Conservation (phyloP, 2,888 invertebrate species). For the Salpingus planirostris region DNA sequence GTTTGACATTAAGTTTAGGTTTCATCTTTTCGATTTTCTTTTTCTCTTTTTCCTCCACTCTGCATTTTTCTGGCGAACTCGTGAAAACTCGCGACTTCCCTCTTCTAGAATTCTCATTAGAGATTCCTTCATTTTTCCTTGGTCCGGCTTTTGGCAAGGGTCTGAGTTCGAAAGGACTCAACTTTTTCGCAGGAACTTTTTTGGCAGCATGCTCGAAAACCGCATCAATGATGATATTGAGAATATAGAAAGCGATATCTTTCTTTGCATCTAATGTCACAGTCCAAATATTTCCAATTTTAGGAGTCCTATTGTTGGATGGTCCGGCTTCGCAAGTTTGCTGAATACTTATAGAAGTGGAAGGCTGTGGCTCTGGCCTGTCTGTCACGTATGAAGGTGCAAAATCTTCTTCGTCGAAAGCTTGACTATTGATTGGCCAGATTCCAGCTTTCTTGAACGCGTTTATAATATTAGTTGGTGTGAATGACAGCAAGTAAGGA, state of each 20-base stretch:
- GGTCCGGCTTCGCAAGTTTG: not conserved
- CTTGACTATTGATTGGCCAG: constrained; percentile 17
- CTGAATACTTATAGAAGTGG: not conserved
- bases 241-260: no score
- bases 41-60: not conserved
- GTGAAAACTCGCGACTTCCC: not conserved
- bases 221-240: not conserved
- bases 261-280: no score
- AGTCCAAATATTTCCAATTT: no score
- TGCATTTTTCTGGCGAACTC: not conserved
- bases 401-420: constrained; percentile 17
- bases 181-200: not conserved
- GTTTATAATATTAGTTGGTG: constrained; percentile 15
- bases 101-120: constrained; percentile 1
- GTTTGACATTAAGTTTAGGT: not conserved
- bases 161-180: not conserved
- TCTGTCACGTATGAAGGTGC: constrained; percentile 4
- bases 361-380: not conserved
- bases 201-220: no score
- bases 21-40: not conserved
- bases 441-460: constrained; percentile 20
- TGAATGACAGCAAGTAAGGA: constrained; percentile 9
- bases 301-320: no score
- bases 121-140: no score
- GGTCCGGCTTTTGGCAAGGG: not conserved